Conservation (phyloP, 2,797 vertebrate species). For the Hyperoplus immaculatus region DNA sequence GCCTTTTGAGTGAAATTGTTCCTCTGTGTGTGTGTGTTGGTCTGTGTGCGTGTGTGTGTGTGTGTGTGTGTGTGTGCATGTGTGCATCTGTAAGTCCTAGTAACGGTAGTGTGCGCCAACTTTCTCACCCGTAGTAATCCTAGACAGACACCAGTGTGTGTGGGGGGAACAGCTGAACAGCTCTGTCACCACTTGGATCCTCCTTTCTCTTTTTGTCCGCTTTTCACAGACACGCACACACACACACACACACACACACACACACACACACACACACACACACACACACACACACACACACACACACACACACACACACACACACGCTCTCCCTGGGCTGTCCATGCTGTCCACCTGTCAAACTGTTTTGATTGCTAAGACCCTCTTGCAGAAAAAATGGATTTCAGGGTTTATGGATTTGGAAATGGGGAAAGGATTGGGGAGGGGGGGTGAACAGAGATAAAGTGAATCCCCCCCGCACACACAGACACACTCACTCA, state of each 20-base stretch:
- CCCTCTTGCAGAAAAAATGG: slow-evolving; percentile 50
- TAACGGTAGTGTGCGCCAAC: slow-evolving; percentile 36
- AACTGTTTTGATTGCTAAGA: slow-evolving; percentile 25
- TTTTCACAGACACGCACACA: background rate
- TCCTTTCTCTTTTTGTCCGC: slow-evolving; percentile 47
- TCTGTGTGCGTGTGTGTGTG: slow-evolving; percentile 15
- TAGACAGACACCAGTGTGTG: slow-evolving; percentile 39
- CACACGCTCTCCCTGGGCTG: too few relatives aligned
- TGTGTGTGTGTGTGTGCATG: slow-evolving; percentile 9
- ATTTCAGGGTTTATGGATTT: slow-evolving; percentile 72
- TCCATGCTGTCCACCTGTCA: too few relatives aligned
- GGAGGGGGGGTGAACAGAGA: slow-evolving; percentile 53
- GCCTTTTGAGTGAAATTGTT: slow-evolving; percentile 16
- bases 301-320: background rate
- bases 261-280: slow-evolving; percentile 26
- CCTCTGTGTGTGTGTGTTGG: background rate
- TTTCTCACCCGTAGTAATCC: slow-evolving; percentile 75
- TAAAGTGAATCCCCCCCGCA: slow-evolving; percentile 23
- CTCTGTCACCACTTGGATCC: slow-evolving; percentile 50
- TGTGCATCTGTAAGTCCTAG: slow-evolving; percentile 26
- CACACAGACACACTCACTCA: too few relatives aligned
- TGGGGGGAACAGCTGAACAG: slow-evolving; percentile 65
- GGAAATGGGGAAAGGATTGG: slow-evolving; percentile 62
- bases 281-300: slow-evolving; percentile 8
- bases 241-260: slow-evolving; percentile 21